These are phyloP conservation scores for Parauchenoglanis ngamensis DNA, from an alignment of 2,797 vertebrate genomes.

Conservation along the genomic window DNA sequence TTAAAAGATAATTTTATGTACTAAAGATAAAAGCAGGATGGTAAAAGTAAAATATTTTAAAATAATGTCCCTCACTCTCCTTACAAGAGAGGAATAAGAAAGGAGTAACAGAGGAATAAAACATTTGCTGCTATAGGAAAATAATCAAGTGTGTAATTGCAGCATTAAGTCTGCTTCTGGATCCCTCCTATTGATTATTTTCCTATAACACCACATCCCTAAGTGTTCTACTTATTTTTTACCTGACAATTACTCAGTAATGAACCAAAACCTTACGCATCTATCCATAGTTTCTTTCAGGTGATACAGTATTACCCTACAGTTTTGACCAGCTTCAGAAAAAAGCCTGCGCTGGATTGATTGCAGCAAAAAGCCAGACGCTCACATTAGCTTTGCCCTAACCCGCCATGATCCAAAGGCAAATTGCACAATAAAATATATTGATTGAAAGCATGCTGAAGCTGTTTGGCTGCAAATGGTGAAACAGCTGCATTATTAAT, in stretches of 20 bases:
- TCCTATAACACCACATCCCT: background rate
- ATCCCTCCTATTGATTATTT: background rate
- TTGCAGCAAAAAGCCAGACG: background rate
- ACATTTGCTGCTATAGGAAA: background rate
- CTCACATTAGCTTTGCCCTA: background rate
- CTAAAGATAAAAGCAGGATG: too few species aligned
- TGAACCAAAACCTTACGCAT: background rate
- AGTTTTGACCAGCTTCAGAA: background rate
- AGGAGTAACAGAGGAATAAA: background rate
- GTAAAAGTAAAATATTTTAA: background rate
- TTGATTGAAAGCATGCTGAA: background rate
- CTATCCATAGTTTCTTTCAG: background rate
- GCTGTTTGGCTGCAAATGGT: background rate
- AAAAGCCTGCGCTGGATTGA: background rate
- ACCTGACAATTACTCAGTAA: background rate
- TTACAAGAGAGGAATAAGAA: background rate
- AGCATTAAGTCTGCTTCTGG: too few species aligned
- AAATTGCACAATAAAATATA: background rate
- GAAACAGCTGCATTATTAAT: slow-evolving; percentile 24
- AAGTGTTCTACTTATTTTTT: background rate
- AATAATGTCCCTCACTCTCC: background rate
- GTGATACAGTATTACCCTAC: background rate
- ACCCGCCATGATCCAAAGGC: background rate
- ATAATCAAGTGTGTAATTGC: background rate
- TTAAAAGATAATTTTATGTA: too few species aligned